These are phyloP conservation scores for Nephotettix cincticeps DNA, from an alignment of 1,140 invertebrate species.

Conservation along the genomic window DNA sequence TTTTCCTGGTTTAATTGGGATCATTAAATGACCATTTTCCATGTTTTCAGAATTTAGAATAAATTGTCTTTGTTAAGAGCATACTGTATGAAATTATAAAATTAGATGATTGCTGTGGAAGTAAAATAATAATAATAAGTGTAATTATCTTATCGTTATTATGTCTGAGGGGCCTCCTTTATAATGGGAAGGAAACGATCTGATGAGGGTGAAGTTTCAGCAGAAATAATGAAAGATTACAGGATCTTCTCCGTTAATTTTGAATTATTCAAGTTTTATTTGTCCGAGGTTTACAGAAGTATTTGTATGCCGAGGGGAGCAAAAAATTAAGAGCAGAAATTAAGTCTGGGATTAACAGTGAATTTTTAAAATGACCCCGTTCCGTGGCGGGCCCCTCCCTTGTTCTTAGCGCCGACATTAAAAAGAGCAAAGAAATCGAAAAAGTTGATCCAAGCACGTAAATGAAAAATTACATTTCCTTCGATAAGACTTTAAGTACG, in stretches of 20 bases:
- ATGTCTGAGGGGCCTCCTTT: too few species aligned
- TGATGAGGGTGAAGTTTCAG: too few species aligned
- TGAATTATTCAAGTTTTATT: constrained; percentile 2
- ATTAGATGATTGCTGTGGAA: too few species aligned
- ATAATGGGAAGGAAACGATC: too few species aligned
- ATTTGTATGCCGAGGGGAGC: constrained; percentile 21
- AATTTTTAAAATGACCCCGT: constrained; percentile 40
- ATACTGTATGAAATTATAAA: too few species aligned
- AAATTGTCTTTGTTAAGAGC: too few species aligned
- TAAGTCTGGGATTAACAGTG: constrained; percentile 41
- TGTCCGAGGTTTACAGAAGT: constrained; percentile 11
- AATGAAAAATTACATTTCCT: constrained; percentile 42
- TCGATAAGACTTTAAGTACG: constrained; percentile 37
- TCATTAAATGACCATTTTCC: too few species aligned
- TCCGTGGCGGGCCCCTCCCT: constrained; percentile 29
- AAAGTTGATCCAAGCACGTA: constrained; percentile 42
- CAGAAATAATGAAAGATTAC: neutral
- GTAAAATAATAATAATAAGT: too few species aligned
- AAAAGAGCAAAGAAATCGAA: constrained; percentile 35
- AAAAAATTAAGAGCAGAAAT: constrained; percentile 40
- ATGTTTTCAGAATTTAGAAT: too few species aligned
- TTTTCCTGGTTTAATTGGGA: too few species aligned
- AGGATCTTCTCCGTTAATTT: neutral
- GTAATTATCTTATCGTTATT: too few species aligned
- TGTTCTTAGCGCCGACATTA: constrained; percentile 34